These are phyloP conservation scores for Phrynocephalus versicolor DNA, from an alignment of 2,113 vertebrate species.

Conservation along the genomic window DNA sequence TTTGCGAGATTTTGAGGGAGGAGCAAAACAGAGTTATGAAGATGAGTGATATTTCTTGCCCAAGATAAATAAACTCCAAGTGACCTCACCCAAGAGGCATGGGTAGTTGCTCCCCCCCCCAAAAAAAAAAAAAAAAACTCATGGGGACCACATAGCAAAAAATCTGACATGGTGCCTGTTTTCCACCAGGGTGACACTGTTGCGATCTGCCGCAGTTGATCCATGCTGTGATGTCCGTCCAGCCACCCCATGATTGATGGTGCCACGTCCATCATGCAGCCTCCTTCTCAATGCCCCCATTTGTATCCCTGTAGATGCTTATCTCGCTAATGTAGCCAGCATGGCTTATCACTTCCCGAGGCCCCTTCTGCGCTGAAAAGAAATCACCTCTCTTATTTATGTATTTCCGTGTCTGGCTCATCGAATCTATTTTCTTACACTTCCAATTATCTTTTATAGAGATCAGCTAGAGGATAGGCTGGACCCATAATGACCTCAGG, in stretches of 20 bases:
- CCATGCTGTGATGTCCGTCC: not conserved
- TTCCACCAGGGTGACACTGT: not conserved
- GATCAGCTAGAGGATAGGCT: slow-evolving; percentile 6
- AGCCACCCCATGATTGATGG: slow-evolving; percentile 32
- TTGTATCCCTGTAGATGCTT: slow-evolving; percentile 47
- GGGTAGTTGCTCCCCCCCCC: no score
- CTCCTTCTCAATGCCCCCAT: slow-evolving; percentile 30
- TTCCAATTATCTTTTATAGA: slow-evolving; percentile 35
- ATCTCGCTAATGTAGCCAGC: slow-evolving; percentile 52
- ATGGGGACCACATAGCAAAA: not conserved
- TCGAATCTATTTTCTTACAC: slow-evolving; percentile 40
- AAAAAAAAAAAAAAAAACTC: not conserved
- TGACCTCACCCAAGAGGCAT: not conserved
- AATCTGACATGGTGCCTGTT: no score
- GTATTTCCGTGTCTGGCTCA: slow-evolving; percentile 32
- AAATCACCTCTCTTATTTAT: slow-evolving; percentile 43
- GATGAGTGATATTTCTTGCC: not conserved
- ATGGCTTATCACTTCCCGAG: slow-evolving; percentile 14
- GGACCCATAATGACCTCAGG: slow-evolving; percentile 35
- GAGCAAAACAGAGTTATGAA: not conserved
- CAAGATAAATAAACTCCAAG: not conserved
- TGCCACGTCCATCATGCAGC: slow-evolving; percentile 31
- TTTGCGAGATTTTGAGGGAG: not conserved
- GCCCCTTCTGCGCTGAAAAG: slow-evolving; percentile 1
- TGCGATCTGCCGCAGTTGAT: not conserved